Percentiles rank a stretch among this genome's conserved stretches.
Evolutionary conservation across 2,797 vertebrate genomes (phyloP).

Genomic region (Brotula barbata): DNA sequence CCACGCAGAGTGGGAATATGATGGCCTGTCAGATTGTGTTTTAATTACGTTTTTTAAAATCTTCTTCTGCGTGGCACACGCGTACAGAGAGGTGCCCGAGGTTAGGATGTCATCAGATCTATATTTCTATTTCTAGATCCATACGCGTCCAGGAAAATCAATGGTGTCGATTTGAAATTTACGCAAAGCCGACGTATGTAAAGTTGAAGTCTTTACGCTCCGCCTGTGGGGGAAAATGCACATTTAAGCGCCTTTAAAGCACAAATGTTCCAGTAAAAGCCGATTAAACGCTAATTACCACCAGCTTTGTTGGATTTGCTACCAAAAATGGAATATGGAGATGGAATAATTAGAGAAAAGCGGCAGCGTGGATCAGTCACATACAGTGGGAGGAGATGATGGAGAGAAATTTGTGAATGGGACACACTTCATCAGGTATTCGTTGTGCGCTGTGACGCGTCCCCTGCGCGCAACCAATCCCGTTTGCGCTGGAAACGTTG

Average conservation of each 20-base stretch:
- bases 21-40: too few relatives aligned
- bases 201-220: background rate
- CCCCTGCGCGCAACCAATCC: slow-evolving; percentile 77
- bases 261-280: slow-evolving; percentile 24
- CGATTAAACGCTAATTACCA: slow-evolving; percentile 39
- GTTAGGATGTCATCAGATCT: background rate
- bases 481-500: slow-evolving; percentile 73
- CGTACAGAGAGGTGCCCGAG: background rate
- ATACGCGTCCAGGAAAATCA: background rate
- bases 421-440: slow-evolving; percentile 83
- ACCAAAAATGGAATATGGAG: slow-evolving; percentile 32
- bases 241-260: slow-evolving; percentile 31
- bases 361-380: slow-evolving; percentile 28
- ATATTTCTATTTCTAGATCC: background rate
- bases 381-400: slow-evolving; percentile 59
- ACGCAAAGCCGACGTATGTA: background rate
- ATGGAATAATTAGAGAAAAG: slow-evolving; percentile 50
- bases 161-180: background rate
- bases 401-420: slow-evolving; percentile 91
- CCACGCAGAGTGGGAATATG: too few relatives aligned
- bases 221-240: slow-evolving; percentile 23
- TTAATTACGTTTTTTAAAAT: too few relatives aligned
- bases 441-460: slow-evolving; percentile 81
- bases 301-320: slow-evolving; percentile 25
- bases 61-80: background rate